Base-by-base conservation (phyloP, 2,888 invertebrate genomes). In the Hirtodrosophila histrioides region DNA sequence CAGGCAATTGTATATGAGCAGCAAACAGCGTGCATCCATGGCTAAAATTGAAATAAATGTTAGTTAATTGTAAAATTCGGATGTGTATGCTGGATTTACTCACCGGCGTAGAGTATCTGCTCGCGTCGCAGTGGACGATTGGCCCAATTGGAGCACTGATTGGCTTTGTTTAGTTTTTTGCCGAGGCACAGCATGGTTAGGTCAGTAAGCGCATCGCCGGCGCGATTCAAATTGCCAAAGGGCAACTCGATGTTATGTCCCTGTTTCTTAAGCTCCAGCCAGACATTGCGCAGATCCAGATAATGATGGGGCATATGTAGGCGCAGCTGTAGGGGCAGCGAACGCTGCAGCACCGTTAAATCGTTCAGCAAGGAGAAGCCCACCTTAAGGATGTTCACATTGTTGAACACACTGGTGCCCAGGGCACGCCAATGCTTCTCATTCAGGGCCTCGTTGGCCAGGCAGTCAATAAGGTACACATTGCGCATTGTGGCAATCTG, bases 131-230 rank as follows among this genome's bases (percentile, higher is more conserved):
- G 89, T 8, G 97, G 97, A 75, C 97, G 93, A 77, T 95, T 94
- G 86, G 97, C 96, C 97, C 97, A 98, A 91, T 97, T 97, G 0
- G 97, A 97, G 92, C 97, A 96, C 88, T 97, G 97, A 92, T 97
- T 96, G n/a, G 94, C 94, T 91, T 98, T 98, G 91, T 96, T 94
- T 40, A 98, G 91, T 43, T 95, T 94, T 55, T 93, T 92, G 5
- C 97, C 97, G 87, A 97, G 93, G 89, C 96, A 96, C 39, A 94
- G 92, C 86, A 95, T 94, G 0, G 96, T 95, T 60, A 97, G 92
- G 69, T 94, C 94, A 84, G 95, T 95, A 24, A 97, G 93, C 70
- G 96, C 95, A 67, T 94, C 94, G 3, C 94, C 95, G 0, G 79
- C 73, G 3, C 71, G 63, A 37, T 75, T 76, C 0, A 86, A 65